Conservation (phyloP, 2,113 vertebrate species). For the Microcebus tavaratra region DNA sequence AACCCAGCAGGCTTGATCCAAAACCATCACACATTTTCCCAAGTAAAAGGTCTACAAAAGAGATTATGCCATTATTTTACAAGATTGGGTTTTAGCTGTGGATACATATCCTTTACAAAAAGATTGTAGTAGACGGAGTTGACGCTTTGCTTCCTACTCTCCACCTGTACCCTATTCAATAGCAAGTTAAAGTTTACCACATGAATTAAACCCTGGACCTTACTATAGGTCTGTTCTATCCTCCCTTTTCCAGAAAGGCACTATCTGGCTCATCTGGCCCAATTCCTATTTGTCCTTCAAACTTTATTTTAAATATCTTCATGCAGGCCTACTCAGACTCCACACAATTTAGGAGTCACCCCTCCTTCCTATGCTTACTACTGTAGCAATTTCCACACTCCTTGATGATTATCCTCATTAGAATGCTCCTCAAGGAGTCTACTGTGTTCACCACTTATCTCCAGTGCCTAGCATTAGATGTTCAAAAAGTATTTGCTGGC, state of each 20-base stretch:
- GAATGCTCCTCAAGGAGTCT: not conserved
- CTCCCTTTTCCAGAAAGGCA: slow-evolving; percentile 26
- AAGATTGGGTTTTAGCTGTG: not conserved
- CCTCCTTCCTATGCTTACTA: not conserved
- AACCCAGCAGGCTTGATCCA: not conserved
- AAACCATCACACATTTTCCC: slow-evolving; percentile 32
- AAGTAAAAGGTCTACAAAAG: not conserved
- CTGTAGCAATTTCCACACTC: not conserved
- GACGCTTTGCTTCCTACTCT: slow-evolving; percentile 11
- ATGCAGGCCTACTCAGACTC: not conserved
- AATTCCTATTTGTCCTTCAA: slow-evolving; percentile 5
- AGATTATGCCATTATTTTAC: not conserved
- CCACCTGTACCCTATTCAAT: not conserved
- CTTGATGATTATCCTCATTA: not conserved
- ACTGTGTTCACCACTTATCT: not conserved
- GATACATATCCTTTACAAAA: not conserved
- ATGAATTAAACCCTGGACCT: slow-evolving; percentile 23
- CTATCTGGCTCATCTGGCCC: not conserved
- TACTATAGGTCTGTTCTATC: not conserved
- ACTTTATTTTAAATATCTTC: not conserved
- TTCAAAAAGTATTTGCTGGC: slow-evolving; percentile 62
- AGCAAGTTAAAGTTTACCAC: not conserved
- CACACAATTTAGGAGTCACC: not conserved
- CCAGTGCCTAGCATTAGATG: not conserved
- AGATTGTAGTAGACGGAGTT: not conserved